Conservation (phyloP, 1,140 invertebrate genomes). For the Belonocnema kinseyi region DNA sequence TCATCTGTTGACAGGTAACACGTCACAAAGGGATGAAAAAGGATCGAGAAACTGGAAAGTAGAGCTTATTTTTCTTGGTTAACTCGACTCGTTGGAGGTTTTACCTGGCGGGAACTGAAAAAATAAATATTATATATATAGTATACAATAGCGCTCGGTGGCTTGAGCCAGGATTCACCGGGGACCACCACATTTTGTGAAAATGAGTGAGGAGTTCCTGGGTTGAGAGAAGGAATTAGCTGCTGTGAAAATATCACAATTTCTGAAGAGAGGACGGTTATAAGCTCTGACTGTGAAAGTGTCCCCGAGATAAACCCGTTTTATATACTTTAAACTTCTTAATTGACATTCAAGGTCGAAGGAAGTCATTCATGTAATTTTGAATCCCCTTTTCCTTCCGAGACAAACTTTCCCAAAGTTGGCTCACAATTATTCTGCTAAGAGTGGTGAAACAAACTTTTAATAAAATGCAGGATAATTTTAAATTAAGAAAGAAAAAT, state of each 20-base stretch:
- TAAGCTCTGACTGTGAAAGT: neutral
- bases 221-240: neutral
- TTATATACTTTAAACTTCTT: slow-evolving; percentile 14
- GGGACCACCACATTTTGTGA: neutral
- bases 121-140: neutral
- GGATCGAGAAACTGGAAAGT: neutral
- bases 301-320: slow-evolving; percentile 2
- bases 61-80: slow-evolving; percentile 43
- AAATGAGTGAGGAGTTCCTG: no score
- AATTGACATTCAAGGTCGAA: slow-evolving; percentile 3
- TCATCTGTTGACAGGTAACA: neutral
- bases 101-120: neutral
- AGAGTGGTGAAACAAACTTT: neutral
- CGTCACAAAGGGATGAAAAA: slow-evolving; percentile 12
- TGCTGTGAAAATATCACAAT: slow-evolving; percentile 16
- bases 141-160: neutral
- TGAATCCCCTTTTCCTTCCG: neutral
- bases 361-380: neutral
- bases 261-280: neutral
- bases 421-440: neutral
- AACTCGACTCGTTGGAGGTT: slow-evolving; percentile 34
- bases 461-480: no score
- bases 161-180: neutral
- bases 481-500: no score
- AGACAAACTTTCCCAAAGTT: neutral